Base-by-base conservation (phyloP, 2,888 invertebrate species). In the Esperia sulphurella region DNA sequence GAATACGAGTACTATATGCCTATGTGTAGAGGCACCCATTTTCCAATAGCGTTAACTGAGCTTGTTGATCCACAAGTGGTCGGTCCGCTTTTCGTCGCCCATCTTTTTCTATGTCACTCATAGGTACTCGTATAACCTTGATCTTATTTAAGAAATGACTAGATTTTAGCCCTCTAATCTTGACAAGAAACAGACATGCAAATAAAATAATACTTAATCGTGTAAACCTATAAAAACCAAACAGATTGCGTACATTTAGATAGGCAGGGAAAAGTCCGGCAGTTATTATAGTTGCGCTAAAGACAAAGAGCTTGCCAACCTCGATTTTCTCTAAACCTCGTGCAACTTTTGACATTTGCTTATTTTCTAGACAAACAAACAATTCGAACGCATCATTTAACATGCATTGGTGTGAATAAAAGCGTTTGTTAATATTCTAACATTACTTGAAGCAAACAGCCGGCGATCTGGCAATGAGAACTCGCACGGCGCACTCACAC, bases 1-100 rank as follows among this genome's bases (percentile, higher is more conserved):
- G n/a, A n/a, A n/a, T n/a, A n/a, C n/a, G n/a, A n/a, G n/a, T n/a
- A n/a, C n/a, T n/a, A n/a, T n/a, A n/a, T n/a, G n/a, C 56, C 48
- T 52, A 53, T 48, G 55, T 60, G 5, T 21, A 21, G 21, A 65
- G 47, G 66, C 69, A 76, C 68, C 60, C 57, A 73, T 81, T 79
- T 79, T 70, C 69, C 70, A 69, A 72, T 73, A 72, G 61, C 65
- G 63, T 71, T 61, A 41, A 65, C 64, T 61, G 48, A 65, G 65
- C 61, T 59, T 65, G 59, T 60, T 65, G 72, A 79, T 83, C 88
- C 86, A 89, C 88, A 88, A 88, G 88, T 88, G 87, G 88, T 88
- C 77, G 84, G 60, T 73, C 39, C 76, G 75, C 71, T 70, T 75
- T 75, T 68, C 63, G 62, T 69, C 70, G 68, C 61, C 67, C 61